A percentile compares a stretch with the other conserved stretches of the same genome.
Conservation (phyloP, 2,113 vertebrate species). For the Halichoerus grypus region DNA sequence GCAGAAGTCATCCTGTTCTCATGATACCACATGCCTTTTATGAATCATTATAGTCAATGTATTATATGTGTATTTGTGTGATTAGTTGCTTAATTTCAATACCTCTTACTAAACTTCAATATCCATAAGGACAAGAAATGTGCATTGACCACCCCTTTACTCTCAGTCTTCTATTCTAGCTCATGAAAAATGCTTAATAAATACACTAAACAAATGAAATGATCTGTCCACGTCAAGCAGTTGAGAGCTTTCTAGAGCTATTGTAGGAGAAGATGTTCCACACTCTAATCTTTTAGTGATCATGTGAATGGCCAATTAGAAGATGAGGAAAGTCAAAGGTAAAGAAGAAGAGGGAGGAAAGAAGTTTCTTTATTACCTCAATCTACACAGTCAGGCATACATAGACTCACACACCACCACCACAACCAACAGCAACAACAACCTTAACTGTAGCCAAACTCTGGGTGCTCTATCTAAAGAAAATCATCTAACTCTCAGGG, state of each 20-base stretch:
- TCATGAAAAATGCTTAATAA: background rate
- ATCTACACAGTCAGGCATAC: no score
- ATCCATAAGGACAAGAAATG: background rate
- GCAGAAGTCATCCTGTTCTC: no score
- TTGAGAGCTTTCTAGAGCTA: no score
- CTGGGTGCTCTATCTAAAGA: background rate
- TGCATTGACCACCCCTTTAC: background rate
- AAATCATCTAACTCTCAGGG: background rate
- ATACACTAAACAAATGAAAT: background rate
- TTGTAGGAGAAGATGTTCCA: background rate
- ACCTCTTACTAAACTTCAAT: background rate
- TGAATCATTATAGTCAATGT: background rate
- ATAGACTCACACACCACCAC: background rate
- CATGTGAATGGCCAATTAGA: background rate
- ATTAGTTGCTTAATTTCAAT: background rate
- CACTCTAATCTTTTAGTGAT: background rate
- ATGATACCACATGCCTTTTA: background rate
- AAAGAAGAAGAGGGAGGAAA: background rate
- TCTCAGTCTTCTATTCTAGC: background rate
- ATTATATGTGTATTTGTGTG: background rate
- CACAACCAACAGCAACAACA: no score
- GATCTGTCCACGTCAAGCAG: background rate
- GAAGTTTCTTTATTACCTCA: background rate
- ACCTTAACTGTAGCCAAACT: background rate
- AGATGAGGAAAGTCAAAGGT: background rate